Conservation (phyloP, 2,888 invertebrate species). For the Chaetogeoica ovagalla region DNA sequence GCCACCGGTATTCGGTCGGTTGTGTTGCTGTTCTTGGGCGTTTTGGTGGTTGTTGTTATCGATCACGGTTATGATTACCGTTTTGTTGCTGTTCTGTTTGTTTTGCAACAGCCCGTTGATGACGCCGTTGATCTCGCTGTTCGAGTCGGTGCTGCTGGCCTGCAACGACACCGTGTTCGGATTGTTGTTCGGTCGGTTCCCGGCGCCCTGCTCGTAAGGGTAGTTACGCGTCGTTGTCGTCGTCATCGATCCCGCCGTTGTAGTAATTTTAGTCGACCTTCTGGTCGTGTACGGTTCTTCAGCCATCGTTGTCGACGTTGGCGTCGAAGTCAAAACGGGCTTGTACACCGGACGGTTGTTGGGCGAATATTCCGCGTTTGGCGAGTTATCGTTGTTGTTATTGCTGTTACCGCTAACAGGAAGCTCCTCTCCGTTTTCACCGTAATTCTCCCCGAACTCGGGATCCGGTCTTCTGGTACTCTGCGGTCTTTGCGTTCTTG, state of each 20-base stretch:
- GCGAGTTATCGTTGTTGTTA: conserved; percentile 5
- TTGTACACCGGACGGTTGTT: neutral
- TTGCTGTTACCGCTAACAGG: neutral
- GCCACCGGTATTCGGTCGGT: neutral
- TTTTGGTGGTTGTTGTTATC: conserved; percentile 36
- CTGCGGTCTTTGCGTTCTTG: neutral
- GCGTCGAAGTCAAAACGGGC: neutral
- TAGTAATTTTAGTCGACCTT: neutral
- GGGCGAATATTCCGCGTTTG: neutral
- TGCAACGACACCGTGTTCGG: conserved; percentile 33
- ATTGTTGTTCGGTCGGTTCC: neutral
- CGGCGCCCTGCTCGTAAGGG: neutral
- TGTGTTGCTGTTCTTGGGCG: neutral
- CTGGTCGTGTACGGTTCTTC: conserved; percentile 5
- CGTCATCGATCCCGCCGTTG: neutral
- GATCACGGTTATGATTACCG: conserved; percentile 46
- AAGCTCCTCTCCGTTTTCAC: conserved; percentile 3
- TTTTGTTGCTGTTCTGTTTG: conserved; percentile 23
- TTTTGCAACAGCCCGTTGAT: conserved; percentile 35
- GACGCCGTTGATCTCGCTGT: conserved; percentile 34
- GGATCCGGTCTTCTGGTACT: conserved; percentile 54
- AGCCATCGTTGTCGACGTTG: neutral
- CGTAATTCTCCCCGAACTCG: conserved; percentile 52
- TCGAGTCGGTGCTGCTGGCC: conserved; percentile 25
- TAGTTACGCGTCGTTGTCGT: neutral